phyloP scores from a whole-genome alignment of 92 coral and sea anemone genomes.

The Diadumene lineata region DNA sequence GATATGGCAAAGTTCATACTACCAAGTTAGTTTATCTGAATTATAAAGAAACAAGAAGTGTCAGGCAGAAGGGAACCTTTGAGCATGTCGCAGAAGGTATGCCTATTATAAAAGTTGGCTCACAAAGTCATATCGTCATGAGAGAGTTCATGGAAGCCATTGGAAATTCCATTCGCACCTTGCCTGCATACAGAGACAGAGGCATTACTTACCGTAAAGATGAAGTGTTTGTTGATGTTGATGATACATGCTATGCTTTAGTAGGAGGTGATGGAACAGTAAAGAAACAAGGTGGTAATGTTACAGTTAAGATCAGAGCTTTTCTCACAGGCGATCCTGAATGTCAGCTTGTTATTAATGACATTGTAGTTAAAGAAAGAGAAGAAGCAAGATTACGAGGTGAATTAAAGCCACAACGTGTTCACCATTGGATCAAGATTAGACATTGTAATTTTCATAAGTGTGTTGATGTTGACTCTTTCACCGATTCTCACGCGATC shows the following conservation, averaged over 20 bases:
- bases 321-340: constrained; percentile 97
- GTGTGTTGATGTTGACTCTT: constrained; percentile 63
- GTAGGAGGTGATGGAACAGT: constrained; percentile 77
- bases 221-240: constrained; percentile 93
- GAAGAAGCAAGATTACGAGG: constrained; percentile 91
- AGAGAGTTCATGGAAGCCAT: constrained; percentile 81
- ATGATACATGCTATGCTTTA: constrained; percentile 78
- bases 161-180: constrained; percentile 74
- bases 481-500: constrained; percentile 78
- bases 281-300: constrained; percentile 77
- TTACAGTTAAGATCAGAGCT: constrained; percentile 75
- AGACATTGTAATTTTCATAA: constrained; percentile 77
- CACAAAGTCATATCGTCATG: constrained; percentile 66
- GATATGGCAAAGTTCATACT: constrained; percentile 83
- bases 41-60: constrained; percentile 80
- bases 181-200: constrained; percentile 92
- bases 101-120: constrained; percentile 87
- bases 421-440: constrained; percentile 92
- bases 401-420: constrained; percentile 92
- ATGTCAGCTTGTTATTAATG: constrained; percentile 91
- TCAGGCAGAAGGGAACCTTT: constrained; percentile 69
- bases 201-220: constrained; percentile 92
- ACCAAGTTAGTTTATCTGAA: constrained; percentile 85
- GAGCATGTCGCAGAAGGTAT: constrained; percentile 83
- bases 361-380: constrained; percentile 66